Evolutionary conservation across 2,113 vertebrate species (phyloP), one percentile per base, ranked within the genome.

Genomic region (Procavia capensis): DNA sequence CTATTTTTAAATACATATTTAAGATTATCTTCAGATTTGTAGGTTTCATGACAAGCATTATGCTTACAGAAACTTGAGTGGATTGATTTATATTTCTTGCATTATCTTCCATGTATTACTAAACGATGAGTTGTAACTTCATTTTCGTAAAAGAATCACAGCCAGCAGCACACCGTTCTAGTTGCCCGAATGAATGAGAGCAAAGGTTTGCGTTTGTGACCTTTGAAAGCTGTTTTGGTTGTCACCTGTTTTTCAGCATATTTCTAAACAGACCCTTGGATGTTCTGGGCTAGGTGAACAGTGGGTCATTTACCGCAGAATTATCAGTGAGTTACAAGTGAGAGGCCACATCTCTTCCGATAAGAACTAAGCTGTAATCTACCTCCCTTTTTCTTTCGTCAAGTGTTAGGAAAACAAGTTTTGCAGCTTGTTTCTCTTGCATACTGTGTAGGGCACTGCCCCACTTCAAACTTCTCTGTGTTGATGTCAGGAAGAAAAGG

Each of bases 221-320:
- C 76, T 95, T 93, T 93, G 66, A 43, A 74, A 47, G 6, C 34
- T 78, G 79, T 43, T 94, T 16, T 72, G 25, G 9, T 41, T 85
- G 59, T n/a, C 14, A 31, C n/a, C 47, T 85, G 64, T 70, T 70
- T 39, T 89, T 95, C 39, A 68, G 4, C 0, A 1, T 74, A 9
- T 88, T 90, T 89, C 90, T 93, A 25, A 76, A 90, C 43, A 92
- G 88, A 97, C 94, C 68, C 63, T 96, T 96, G 92, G 82, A 93
- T 31, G 3, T 96, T 79, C 76, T 43, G 4, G 3, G 9, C 45
- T 75, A 63, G 64, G 39, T 70, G 78, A 89, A 14, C 24, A 11
- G 88, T 88, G 92, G 84, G 88, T 82, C 78, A 92, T 97, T 95
- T 93, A 95, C 93, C 72, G 63, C 5, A 2, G 27, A 82, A 83